A percentile compares a stretch with the other conserved stretches of the same genome.
Evolutionary conservation across 2,113 vertebrate species (phyloP).

Genomic region (Campylomormyrus tamandua): DNA sequence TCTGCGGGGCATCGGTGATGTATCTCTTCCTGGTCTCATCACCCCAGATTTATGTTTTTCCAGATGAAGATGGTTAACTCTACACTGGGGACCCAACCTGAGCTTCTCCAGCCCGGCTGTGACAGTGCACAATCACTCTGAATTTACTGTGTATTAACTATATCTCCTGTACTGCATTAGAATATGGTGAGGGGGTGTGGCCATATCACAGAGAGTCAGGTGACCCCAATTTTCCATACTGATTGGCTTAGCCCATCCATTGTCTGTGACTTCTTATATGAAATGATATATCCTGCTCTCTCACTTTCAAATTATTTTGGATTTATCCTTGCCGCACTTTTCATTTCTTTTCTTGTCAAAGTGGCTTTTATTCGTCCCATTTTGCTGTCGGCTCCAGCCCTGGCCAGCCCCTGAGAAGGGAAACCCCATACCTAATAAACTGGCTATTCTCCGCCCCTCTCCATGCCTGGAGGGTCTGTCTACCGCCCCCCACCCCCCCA

Average conservation of each 20-base stretch:
- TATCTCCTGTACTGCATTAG: not conserved
- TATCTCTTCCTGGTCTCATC: not conserved
- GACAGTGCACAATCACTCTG: not conserved
- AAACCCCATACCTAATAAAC: not conserved
- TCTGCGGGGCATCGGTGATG: not conserved
- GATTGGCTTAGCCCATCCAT: not conserved
- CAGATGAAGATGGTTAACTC: not conserved
- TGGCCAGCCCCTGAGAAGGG: not conserved
- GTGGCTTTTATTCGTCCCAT: not conserved
- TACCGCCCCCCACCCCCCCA: not conserved
- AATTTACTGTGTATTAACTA: not conserved
- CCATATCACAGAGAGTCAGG: not conserved
- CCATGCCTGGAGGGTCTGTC: not conserved
- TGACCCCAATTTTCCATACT: not conserved
- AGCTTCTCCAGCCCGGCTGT: not conserved
- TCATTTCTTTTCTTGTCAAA: not conserved
- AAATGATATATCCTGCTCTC: not conserved
- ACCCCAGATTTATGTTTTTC: not conserved
- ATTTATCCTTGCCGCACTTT: not conserved
- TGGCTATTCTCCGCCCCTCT: not conserved
- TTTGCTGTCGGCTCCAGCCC: not conserved
- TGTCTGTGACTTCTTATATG: not conserved
- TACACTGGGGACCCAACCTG: not conserved
- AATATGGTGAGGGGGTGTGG: not conserved
- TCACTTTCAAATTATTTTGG: not conserved